phyloP scores from a whole-genome alignment of 2,113 vertebrate genomes.

The Rhizomys pruinosus region DNA sequence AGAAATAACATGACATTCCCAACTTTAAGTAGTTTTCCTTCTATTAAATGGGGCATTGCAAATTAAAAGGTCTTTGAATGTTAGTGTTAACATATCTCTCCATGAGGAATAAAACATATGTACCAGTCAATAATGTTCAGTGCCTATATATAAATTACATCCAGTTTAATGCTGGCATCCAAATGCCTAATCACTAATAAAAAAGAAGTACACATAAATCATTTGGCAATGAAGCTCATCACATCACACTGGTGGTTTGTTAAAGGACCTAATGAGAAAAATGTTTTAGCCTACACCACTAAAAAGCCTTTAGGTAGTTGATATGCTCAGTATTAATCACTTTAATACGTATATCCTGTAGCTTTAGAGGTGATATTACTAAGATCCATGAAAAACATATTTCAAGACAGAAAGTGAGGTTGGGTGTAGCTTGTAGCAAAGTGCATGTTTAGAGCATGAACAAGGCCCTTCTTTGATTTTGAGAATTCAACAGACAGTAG shows the following conservation, averaged over 20 bases:
- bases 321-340: not conserved
- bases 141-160: not conserved
- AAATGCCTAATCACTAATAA: constrained; percentile 17
- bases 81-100: not conserved
- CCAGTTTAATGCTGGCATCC: not conserved
- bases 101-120: not conserved
- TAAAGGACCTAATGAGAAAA: constrained; percentile 29
- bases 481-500: not conserved
- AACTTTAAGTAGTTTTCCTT: not conserved
- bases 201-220: not conserved
- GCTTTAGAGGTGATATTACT: not conserved
- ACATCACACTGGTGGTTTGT: not conserved
- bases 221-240: not conserved
- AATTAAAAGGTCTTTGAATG: constrained; percentile 28
- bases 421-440: not conserved
- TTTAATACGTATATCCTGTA: not conserved
- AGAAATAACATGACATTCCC: not conserved
- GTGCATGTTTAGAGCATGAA: not conserved
- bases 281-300: not conserved
- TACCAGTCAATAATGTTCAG: not conserved
- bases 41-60: not conserved
- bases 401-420: not conserved
- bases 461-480: not conserved
- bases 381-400: not conserved
- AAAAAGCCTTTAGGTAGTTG: constrained; percentile 1